phyloP scores from a whole-genome alignment of 2,113 vertebrate genomes.

The Platycercus adscitus region DNA sequence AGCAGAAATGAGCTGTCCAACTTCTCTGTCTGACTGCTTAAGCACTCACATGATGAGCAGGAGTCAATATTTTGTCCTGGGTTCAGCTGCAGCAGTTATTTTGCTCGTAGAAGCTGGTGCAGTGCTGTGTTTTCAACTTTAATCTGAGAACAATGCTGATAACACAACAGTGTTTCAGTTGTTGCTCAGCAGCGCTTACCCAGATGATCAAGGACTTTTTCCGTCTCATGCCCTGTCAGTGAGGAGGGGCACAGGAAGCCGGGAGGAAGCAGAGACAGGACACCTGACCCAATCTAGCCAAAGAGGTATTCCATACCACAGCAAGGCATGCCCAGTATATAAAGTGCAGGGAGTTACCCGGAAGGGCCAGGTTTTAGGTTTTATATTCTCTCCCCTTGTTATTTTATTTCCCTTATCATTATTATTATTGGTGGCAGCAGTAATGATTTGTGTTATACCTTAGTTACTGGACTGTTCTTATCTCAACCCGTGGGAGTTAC shows the following conservation, averaged over 20 bases:
- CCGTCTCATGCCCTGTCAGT: neutral
- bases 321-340: neutral
- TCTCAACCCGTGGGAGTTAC: neutral
- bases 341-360: neutral
- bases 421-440: neutral
- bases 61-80: neutral
- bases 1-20: neutral
- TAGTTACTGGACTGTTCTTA: neutral
- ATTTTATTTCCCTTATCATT: neutral
- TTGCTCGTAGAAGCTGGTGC: neutral
- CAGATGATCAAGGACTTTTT: neutral
- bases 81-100: neutral
- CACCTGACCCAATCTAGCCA: neutral
- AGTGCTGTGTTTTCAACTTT: neutral
- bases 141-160: neutral
- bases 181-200: neutral
- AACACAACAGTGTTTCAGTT: neutral
- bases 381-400: neutral
- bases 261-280: neutral
- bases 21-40: neutral
- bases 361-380: neutral
- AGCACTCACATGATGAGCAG: neutral
- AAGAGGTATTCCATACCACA: neutral
- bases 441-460: neutral
- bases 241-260: neutral